These are phyloP conservation scores for Xerus rutilus DNA, from an alignment of 2,797 vertebrate species.

Conservation along the genomic window DNA sequence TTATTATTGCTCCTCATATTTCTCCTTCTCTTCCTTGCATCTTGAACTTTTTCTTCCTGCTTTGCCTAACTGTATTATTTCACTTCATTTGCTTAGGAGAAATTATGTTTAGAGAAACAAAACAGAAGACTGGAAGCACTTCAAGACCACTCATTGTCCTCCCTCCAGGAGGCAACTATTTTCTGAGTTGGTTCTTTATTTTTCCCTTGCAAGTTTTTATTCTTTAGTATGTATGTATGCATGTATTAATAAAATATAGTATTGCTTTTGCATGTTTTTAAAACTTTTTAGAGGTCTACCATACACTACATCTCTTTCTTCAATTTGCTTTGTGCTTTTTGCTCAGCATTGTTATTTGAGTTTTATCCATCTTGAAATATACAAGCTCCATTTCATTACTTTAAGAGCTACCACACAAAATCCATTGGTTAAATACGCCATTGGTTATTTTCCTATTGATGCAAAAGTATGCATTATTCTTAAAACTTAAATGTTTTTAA, in stretches of 20 bases:
- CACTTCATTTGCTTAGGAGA: not conserved
- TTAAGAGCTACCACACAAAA: conserved; percentile 6
- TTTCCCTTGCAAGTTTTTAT: not conserved
- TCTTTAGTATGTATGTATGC: not conserved
- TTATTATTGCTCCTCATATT: not conserved
- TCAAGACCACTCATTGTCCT: not conserved
- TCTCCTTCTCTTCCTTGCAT: not conserved
- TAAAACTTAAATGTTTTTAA: not conserved
- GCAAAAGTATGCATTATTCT: conserved; percentile 20
- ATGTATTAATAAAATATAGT: not conserved
- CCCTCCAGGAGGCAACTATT: not conserved
- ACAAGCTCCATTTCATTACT: not conserved
- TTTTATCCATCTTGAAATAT: conserved; percentile 2
- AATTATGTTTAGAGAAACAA: conserved; percentile 2
- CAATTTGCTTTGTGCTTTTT: not conserved
- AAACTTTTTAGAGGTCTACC: not conserved
- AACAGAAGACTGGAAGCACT: not conserved
- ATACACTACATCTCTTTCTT: not conserved
- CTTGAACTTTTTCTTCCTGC: not conserved
- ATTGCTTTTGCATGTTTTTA: not conserved
- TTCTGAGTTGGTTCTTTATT: not conserved
- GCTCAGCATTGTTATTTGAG: not conserved
- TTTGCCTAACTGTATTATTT: not conserved
- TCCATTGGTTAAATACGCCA: not conserved
- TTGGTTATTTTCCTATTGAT: conserved; percentile 19